Percentiles rank a stretch among this genome's conserved stretches.
Evolutionary conservation across 1,140 invertebrate species (phyloP).

Genomic region (Drosophila ambigua): DNA sequence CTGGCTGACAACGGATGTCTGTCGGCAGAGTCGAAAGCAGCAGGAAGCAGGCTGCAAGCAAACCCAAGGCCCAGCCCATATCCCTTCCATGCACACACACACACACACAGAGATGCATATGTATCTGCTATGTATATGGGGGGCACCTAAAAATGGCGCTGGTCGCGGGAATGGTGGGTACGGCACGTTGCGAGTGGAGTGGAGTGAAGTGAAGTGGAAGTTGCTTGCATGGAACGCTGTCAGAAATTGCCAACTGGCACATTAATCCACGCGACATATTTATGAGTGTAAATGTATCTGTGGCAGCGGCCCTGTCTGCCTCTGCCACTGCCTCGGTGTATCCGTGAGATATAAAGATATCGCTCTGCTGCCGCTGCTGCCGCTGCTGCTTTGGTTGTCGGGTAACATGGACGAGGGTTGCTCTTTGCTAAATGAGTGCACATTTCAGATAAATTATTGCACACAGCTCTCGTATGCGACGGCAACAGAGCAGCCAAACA

Average conservation of each 20-base stretch:
- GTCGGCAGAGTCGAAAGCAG: too few species aligned
- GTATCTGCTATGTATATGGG: background rate
- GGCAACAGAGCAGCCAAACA: constrained; percentile 31
- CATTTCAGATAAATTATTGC: constrained; percentile 83
- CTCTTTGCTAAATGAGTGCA: constrained; percentile 79
- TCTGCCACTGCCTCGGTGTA: constrained; percentile 37
- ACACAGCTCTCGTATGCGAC: constrained; percentile 76
- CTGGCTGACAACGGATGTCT: constrained; percentile 1
- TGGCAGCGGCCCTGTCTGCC: constrained; percentile 10
- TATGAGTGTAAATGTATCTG: constrained; percentile 71
- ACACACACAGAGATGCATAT: background rate
- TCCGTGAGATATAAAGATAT: constrained; percentile 80
- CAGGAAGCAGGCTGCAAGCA: too few species aligned
- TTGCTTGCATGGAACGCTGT: constrained; percentile 66
- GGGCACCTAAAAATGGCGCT: background rate
- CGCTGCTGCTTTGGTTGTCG: constrained; percentile 16
- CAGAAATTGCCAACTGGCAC: constrained; percentile 79
- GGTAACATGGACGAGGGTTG: constrained; percentile 74
- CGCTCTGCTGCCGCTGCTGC: constrained; percentile 17
- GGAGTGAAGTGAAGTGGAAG: constrained; percentile 1
- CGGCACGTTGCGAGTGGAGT: background rate
- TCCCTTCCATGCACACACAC: background rate
- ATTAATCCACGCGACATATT: constrained; percentile 82
- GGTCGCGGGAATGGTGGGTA: background rate
- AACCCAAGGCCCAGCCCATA: too few species aligned